A percentile compares a stretch with the other conserved stretches of the same genome.
phyloP scores from a whole-genome alignment of 1,140 invertebrate genomes.

The Helicoverpa armigera region DNA sequence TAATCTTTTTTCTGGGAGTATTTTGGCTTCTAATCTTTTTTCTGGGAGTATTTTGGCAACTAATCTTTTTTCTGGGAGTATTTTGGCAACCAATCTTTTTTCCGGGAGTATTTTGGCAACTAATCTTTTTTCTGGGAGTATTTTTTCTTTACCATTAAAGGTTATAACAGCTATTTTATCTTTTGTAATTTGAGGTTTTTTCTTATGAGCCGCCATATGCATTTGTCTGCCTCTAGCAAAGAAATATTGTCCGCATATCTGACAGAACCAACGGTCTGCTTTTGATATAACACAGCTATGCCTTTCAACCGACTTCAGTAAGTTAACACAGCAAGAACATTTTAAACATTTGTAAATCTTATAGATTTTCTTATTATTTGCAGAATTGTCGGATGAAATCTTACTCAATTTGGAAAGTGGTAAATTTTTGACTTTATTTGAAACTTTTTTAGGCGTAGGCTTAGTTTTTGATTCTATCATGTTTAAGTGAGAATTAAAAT shows the following conservation, averaged over 20 bases:
- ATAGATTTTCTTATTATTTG: neutral
- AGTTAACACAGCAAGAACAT: conserved; percentile 7
- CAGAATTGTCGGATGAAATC: neutral
- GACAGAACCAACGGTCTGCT: neutral
- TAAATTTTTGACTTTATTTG: neutral
- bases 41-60: neutral
- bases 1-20: neutral
- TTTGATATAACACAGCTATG: neutral
- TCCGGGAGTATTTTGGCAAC: neutral
- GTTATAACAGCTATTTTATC: neutral
- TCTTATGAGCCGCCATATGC: neutral
- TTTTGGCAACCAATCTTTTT: neutral
- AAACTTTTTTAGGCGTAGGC: neutral
- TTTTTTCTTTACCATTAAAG: neutral
- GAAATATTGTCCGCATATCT: conserved; percentile 6
- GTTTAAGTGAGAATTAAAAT: neutral
- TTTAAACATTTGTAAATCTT: conserved; percentile 5
- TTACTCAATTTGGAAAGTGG: neutral
- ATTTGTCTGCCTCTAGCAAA: neutral
- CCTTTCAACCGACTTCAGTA: neutral
- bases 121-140: neutral
- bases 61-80: conserved; percentile 7
- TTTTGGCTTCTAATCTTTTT: neutral
- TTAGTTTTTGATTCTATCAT: neutral
- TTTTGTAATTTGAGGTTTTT: neutral